A percentile compares a stretch with the other conserved stretches of the same genome.
Evolutionary conservation across 2,113 vertebrate species (phyloP).

Genomic region (Syrmaticus mikado): DNA sequence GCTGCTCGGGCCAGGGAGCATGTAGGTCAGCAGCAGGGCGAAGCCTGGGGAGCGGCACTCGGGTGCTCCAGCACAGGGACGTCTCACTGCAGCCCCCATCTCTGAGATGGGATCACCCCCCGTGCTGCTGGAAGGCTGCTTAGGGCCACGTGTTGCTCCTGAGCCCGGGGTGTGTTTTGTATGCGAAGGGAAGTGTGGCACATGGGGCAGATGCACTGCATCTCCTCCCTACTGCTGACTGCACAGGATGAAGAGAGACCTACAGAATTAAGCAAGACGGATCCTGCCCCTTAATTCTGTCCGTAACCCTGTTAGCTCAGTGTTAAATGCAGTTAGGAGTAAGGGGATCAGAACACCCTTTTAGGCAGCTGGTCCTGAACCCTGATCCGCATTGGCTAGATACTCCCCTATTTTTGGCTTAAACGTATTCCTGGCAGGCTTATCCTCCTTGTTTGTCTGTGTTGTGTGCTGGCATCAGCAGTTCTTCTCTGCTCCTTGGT

Average conservation of each 20-base stretch:
- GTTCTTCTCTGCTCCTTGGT: neutral
- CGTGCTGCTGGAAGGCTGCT: accelerated
- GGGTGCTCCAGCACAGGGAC: neutral
- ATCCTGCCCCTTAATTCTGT: neutral
- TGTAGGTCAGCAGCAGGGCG: slow-evolving; percentile 48
- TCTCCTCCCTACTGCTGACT: neutral
- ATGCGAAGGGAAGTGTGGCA: neutral
- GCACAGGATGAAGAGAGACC: neutral
- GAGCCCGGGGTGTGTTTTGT: neutral
- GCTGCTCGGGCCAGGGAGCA: slow-evolving; percentile 44
- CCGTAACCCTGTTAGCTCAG: neutral
- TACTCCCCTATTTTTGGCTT: neutral
- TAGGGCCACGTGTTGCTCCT: neutral
- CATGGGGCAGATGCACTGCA: neutral
- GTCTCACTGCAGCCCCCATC: neutral
- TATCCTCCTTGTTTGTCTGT: slow-evolving; percentile 10
- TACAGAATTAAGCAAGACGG: too few species aligned
- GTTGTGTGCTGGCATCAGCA: slow-evolving; percentile 36
- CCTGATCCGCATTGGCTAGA: neutral
- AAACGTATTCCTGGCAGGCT: slow-evolving; percentile 27
- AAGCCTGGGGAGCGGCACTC: neutral
- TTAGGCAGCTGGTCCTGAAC: slow-evolving; percentile 5
- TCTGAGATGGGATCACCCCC: neutral
- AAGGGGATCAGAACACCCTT: neutral
- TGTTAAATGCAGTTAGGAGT: neutral